Evolutionary conservation across 2,888 invertebrate genomes (phyloP), one percentile per base, ranked within the genome.

Genomic region (Acanthococcus lagerstroemiae): DNA sequence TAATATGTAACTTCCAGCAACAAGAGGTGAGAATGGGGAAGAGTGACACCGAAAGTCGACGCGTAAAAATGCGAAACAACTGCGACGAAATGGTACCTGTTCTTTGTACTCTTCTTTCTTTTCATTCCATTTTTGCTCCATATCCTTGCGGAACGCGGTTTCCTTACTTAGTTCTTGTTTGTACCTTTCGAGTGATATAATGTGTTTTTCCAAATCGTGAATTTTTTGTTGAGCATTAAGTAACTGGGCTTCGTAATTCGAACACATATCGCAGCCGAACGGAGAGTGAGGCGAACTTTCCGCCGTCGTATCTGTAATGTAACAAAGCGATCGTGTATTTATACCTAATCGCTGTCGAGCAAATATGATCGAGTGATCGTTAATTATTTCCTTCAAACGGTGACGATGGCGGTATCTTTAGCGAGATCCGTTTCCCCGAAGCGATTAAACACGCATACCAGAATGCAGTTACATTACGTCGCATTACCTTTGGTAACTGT

Each of bases 231-330:
- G 91, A 70, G 89, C 83, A 68, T 83, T 80, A 68, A 91, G 89
- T 72, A 94, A 78, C 78, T 90, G 86, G 68, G 85, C 80, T 80
- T 95, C 87, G 76, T 90, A 89, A 79, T 90, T 87, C 68, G 81
- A 82, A 76, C 95, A 96, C 86, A 91, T 90, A 77, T 87, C 89
- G 77, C 95, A 95, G 4, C 77, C 76, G 65, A 73, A 71, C n/a
- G 56, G 17, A 17, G 46, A 15, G 9, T 5, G 52, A 52, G 52
- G 21, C 46, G n/a, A n/a, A n/a, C n/a, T n/a, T n/a, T n/a, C n/a
- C n/a, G n/a, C n/a, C n/a, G n/a, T n/a, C n/a, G n/a, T n/a, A n/a
- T n/a, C n/a, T n/a, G n/a, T n/a, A n/a, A n/a, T n/a, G n/a, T n/a
- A n/a, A n/a, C n/a, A n/a, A n/a, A n/a, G n/a, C n/a, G n/a, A n/a